Evolutionary conservation across 2,888 invertebrate species (phyloP), one percentile per base, ranked within the genome.

Genomic region (Drosophila robusta): DNA sequence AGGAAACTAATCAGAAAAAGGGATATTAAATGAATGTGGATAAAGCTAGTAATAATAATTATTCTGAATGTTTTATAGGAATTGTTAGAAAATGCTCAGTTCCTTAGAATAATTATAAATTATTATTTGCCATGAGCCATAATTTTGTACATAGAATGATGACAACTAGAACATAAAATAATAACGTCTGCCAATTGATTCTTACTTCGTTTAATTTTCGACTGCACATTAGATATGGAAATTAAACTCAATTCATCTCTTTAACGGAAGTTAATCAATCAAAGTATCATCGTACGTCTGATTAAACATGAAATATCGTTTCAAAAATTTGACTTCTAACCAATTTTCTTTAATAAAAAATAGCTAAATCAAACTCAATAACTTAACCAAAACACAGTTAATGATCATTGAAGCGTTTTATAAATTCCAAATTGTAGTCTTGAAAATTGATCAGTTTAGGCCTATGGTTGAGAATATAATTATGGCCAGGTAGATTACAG

Each of bases 381-480:
- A 14, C 11, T 51, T 29, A 36, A 36, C 26, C 22, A 64, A 50
- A 22, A 36, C n/a, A 38, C 3, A 16, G n/a, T 54, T 39, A 6
- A 36, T 14, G 18, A 39, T 57, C 56, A 50, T 47, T 55, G 16
- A 54, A 36, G 29, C 29, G 32, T 45, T 51, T 36, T 26, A 41
- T 41, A 51, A 41, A 29, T 42, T 24, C 18, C 7, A 50, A 66
- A 50, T 61, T 57, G 49, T 12, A 24, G 46, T 26, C 39, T 57
- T 42, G 26, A 34, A 67, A 75, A 62, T 71, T 55, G 55, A 46
- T 24, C 74, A 44, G 74, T 58, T 74, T 71, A 45, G 44, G 39
- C 18, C 52, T n/a, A 71, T 74, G 57, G 55, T 54, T 41, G 42
- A 45, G 41, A 67, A 64, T 55, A 55, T 60, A 41, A 54, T 76